A percentile compares a stretch with the other conserved stretches of the same genome.
phyloP scores from a whole-genome alignment of 2,888 invertebrate species.

The Leptinotarsa tumamoca region DNA sequence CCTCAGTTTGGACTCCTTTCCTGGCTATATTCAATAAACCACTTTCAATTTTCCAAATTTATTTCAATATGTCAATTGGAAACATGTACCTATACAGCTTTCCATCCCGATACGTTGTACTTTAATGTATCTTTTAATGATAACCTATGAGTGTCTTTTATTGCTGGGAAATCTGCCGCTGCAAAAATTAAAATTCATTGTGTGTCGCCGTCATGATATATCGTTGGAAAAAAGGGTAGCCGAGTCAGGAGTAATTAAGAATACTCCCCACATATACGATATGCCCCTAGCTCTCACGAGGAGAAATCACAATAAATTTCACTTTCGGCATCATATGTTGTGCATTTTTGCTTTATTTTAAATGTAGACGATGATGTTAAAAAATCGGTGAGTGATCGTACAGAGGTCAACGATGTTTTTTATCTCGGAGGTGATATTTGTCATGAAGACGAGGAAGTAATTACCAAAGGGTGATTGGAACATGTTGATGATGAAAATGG shows the following conservation, averaged over 20 bases:
- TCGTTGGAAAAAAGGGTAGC: conserved; percentile 32
- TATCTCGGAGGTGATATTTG: conserved; percentile 30
- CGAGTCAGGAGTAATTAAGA: conserved; percentile 40
- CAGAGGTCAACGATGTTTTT: conserved; percentile 24
- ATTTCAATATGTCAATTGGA: no score
- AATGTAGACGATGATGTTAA: conserved; percentile 37
- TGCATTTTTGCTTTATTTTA: conserved; percentile 24
- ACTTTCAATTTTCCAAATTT: no score
- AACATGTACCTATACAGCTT: no score
- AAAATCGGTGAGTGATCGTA: conserved; percentile 27
- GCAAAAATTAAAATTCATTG: conserved; percentile 44
- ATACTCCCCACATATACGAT: conserved; percentile 30
- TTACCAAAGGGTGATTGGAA: not conserved
- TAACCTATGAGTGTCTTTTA: conserved; percentile 41
- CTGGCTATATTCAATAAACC: no score
- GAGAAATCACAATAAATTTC: conserved; percentile 40
- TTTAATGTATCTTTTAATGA: conserved; percentile 39
- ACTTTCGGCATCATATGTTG: conserved; percentile 35
- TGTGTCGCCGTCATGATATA: conserved; percentile 36
- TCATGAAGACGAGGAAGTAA: conserved; percentile 22
- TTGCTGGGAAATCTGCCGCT: conserved; percentile 36
- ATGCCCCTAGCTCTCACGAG: conserved; percentile 23
- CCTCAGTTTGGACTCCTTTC: no score
- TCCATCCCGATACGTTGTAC: not conserved
- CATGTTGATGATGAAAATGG: no score